Evolutionary conservation across 2,113 vertebrate genomes (phyloP), one percentile per base, ranked within the genome.

Genomic region (Glaucomys volans): DNA sequence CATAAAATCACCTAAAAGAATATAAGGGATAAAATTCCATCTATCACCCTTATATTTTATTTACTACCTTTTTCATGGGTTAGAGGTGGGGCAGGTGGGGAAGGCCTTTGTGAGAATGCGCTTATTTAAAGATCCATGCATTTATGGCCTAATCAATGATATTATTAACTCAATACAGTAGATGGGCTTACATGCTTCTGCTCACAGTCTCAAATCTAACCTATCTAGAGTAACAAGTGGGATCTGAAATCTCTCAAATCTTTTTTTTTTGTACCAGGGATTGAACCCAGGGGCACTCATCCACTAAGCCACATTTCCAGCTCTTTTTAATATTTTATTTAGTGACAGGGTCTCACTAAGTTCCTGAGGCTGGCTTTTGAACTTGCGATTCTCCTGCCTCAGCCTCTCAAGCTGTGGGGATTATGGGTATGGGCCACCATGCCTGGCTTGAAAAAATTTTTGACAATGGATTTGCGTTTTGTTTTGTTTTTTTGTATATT

Each of bases 381-480:
- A 20, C 20, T 57, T 57, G 20, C 7, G 20, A 57, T 57, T 24
- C 54, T 57, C 7, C 54, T 57, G 54, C 20, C 54, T 57, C 54
- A 24, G 54, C 6, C 5, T 57, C 54, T 57, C 20, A 57, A 22
- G 8, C 54, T 57, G 20, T 22, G 54, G 54, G 7, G 54, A 57
- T 57, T 57, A 57, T 22, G 22, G 20, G 54, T 22, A 0, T 57
- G 54, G 54, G 54, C 20, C 52, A 57, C 20, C 54, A 57, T 8
- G 8, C 20, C 6, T 20, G 8, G 54, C 54, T 57, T 88, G 59
- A 69, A 69, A 69, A n/a, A 79, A 35, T 50, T 67, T 91, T 18
- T 50, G 22, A 95, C 96, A 87, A 94, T 84, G 32, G 24, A 77
- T 91, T 84, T 77, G 80, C n/a, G n/a, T n/a, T n/a, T n/a, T n/a